Percentiles rank a stretch among this genome's conserved stretches.
phyloP scores from a whole-genome alignment of 2,113 vertebrate species.

The Gallinago media region DNA sequence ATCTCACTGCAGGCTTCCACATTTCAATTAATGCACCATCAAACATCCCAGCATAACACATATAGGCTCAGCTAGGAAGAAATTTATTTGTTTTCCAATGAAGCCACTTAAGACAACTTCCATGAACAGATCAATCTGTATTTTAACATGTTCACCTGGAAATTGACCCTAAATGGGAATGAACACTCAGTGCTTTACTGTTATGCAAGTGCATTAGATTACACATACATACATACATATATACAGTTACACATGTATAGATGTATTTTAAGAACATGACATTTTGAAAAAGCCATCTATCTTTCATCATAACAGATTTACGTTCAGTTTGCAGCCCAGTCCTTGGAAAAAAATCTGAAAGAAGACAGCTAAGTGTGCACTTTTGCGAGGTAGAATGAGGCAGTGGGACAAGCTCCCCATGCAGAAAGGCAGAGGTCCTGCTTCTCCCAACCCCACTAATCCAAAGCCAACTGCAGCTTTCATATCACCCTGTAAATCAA shows the following conservation, averaged over 20 bases:
- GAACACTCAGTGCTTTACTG: background rate
- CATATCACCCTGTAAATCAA: background rate
- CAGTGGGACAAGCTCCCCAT: background rate
- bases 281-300: conserved; percentile 65
- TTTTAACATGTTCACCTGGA: background rate
- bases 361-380: conserved; percentile 1
- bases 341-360: conserved; percentile 54
- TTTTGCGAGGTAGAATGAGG: background rate
- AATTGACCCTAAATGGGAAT: background rate
- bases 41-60: background rate
- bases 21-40: background rate
- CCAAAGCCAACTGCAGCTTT: background rate
- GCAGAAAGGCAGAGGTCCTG: background rate
- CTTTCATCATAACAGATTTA: conserved; percentile 64
- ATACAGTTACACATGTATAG: conserved; percentile 59
- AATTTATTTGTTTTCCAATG: background rate
- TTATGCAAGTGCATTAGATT: conserved; percentile 47
- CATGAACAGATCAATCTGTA: background rate
- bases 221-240: conserved; percentile 24
- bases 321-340: conserved; percentile 25
- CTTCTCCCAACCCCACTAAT: background rate
- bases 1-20: background rate
- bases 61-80: background rate
- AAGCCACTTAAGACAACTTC: background rate
- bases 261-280: conserved; percentile 66